Evolutionary conservation across 2,113 vertebrate genomes (phyloP), one percentile per base, ranked within the genome.

Genomic region (Aptenodytes patagonicus): DNA sequence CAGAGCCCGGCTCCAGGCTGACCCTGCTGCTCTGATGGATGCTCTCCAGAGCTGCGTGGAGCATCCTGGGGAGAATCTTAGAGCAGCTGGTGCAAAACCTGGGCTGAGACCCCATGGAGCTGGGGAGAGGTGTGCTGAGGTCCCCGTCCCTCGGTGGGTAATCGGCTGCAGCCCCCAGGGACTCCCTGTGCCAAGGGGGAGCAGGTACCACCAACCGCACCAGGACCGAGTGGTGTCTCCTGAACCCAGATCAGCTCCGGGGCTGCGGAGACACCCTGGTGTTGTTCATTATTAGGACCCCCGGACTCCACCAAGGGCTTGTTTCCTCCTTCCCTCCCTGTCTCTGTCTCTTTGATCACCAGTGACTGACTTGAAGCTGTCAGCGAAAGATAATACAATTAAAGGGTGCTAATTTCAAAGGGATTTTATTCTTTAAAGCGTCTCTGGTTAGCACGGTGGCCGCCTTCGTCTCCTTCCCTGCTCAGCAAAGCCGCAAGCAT

Each of bases 371-470:
- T 87, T 85, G 66, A 58, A 75, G 89, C 83, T 79, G 87, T 70
- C 90, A 93, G 82, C 2, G 1, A 22, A 55, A 79, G 89, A 84
- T 79, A 83, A 94, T 92, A 21, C 92, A 94, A 90, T 96, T 96
- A 97, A 78, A 94, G 89, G 83, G 90, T 93, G 77, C 31, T 93
- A 75, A 91, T 96, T 95, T 91, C 93, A 96, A 95, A 93, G 85
- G 69, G 89, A 88, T 93, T 95, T 95, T 11, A 49, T 65, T 64
- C 83, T 80, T 96, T 83, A 77, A 80, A 95, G 58, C 1, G 0
- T 55, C 87, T 81, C 76, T 71, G 83, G 79, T 83, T 91, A 79
- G 76, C 65, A 24, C 0, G 0, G 72, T 3, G 3, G 31, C 55
- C 0, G 10, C 55, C 55, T 70, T n/a, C 3, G 0, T 87, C 88